Conservation (phyloP, 2,888 invertebrate species). For the Poecilobothrus nobilitatus region DNA sequence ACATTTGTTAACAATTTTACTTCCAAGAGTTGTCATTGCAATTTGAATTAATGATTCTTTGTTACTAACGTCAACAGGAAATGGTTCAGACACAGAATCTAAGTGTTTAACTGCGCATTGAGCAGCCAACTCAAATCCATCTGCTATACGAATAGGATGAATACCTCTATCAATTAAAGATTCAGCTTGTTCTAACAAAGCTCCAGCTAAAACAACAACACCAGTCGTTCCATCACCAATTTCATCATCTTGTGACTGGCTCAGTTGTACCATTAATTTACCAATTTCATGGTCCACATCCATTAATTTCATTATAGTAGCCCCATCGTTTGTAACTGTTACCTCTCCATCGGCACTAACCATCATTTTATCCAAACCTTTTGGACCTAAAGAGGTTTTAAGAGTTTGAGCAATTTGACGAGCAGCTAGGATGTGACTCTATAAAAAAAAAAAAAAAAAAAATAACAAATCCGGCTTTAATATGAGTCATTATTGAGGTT, state of each 20-base stretch:
- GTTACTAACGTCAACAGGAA: slow-evolving; percentile 75
- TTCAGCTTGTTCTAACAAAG: slow-evolving; percentile 91
- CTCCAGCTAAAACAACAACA: slow-evolving; percentile 77
- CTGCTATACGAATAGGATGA: slow-evolving; percentile 97
- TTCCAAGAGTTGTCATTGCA: slow-evolving; percentile 97
- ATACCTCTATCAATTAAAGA: slow-evolving; percentile 89
- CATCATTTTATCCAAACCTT: slow-evolving; percentile 96
- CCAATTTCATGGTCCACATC: slow-evolving; percentile 98
- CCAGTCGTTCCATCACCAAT: slow-evolving; percentile 99
- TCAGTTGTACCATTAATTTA: slow-evolving; percentile 93
- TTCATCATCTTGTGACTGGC: slow-evolving; percentile 98
- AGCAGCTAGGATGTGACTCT: slow-evolving; percentile 98
- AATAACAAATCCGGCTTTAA: not conserved
- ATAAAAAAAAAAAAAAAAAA: slow-evolving; percentile 33
- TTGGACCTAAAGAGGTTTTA: slow-evolving; percentile 90
- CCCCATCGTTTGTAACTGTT: slow-evolving; percentile 97
- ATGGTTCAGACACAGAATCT: slow-evolving; percentile 79
- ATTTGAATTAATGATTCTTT: slow-evolving; percentile 84
- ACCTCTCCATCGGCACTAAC: slow-evolving; percentile 95
- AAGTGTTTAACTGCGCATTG: slow-evolving; percentile 77
- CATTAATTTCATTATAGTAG: slow-evolving; percentile 98
- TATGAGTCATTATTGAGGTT: slow-evolving; percentile 2
- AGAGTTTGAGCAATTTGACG: slow-evolving; percentile 83
- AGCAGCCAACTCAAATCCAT: slow-evolving; percentile 96
- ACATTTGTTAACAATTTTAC: slow-evolving; percentile 96